Percentiles rank a stretch among this genome's conserved stretches.
phyloP scores from a whole-genome alignment of 2,888 invertebrate species.

The Ligdia adustata region DNA sequence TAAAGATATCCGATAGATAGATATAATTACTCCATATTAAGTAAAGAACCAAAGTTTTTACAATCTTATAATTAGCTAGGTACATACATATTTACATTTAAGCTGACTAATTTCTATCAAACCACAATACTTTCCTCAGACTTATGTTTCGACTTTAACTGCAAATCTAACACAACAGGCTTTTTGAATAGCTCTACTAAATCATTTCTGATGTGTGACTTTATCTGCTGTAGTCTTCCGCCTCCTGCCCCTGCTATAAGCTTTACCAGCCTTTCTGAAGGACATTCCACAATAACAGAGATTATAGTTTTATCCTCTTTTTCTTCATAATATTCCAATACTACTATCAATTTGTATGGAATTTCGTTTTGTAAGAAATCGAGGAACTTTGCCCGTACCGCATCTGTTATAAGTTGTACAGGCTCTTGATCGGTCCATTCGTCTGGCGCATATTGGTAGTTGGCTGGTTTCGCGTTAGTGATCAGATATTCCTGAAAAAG shows the following conservation, averaged over 20 bases:
- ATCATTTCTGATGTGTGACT: slow-evolving; percentile 85
- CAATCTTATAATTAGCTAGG: too few relatives aligned
- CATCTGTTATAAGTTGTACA: slow-evolving; percentile 87
- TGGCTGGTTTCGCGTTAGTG: slow-evolving; percentile 85
- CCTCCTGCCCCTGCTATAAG: slow-evolving; percentile 88
- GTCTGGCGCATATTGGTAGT: slow-evolving; percentile 87
- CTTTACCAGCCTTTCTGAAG: slow-evolving; percentile 84
- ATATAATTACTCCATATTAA: too few relatives aligned
- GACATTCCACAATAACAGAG: slow-evolving; percentile 86
- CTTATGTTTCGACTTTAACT: slow-evolving; percentile 47
- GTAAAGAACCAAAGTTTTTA: too few relatives aligned
- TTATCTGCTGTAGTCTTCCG: slow-evolving; percentile 88
- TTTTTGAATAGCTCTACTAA: slow-evolving; percentile 87
- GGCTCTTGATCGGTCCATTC: slow-evolving; percentile 90
- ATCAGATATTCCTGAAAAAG: slow-evolving; percentile 87
- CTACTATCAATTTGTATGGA: slow-evolving; percentile 89
- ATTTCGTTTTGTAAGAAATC: slow-evolving; percentile 93
- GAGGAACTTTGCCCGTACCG: slow-evolving; percentile 92
- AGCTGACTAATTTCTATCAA: background rate
- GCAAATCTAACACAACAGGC: slow-evolving; percentile 73
- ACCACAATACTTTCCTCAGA: slow-evolving; percentile 15
- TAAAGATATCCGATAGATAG: too few relatives aligned
- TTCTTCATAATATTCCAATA: slow-evolving; percentile 87
- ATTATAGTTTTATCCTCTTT: slow-evolving; percentile 73
- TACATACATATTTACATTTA: slow-evolving; percentile 1